Evolutionary conservation across 2,888 invertebrate species (phyloP), one percentile per base, ranked within the genome.

Genomic region (Mythimna ferrago): DNA sequence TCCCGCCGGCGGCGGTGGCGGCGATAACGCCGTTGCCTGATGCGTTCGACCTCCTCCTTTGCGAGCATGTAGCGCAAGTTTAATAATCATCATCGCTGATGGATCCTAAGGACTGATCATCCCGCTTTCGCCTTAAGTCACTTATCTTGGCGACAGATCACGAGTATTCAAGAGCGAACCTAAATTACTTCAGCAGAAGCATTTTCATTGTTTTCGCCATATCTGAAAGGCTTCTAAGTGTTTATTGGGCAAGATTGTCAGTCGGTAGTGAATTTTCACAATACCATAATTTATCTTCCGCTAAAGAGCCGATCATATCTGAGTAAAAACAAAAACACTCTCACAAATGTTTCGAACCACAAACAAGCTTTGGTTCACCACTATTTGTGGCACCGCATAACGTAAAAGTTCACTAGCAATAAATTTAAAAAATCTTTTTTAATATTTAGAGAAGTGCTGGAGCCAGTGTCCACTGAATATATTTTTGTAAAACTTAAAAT

Each of bases 351-450:
- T 61, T 51, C 26, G 6, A 81, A 67, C 53, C 57, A 69, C 81
- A 75, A 81, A 66, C 41, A 75, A 57, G 38, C 7, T 54, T 65
- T 62, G 38, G 53, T 56, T 75, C 57, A 69, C 48, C 64, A 61
- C 63, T 16, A n/a, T 54, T 64, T 57, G 63, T 65, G 64, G 44
- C 21, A 51, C 35, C 11, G 21, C 6, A 60, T 38, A 53, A n/a
- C n/a, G n/a, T 71, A 58, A 71, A 35, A 63, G 14, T 58, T 63
- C 26, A 11, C 41, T 71, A 16, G 21, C 19, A 54, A 64, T 78
- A 51, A 69, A 54, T 62, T 44, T 7, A 19, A 53, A 38, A 75
- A 62, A 69, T 56, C 19, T n/a, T 71, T 16, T n/a, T 51, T 6
- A 54, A 68, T 54, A 26, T 19, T 35, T n/a, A 54, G 9, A 10